Evolutionary conservation across 1,140 invertebrate species (phyloP).

Genomic region (Maniola jurtina): DNA sequence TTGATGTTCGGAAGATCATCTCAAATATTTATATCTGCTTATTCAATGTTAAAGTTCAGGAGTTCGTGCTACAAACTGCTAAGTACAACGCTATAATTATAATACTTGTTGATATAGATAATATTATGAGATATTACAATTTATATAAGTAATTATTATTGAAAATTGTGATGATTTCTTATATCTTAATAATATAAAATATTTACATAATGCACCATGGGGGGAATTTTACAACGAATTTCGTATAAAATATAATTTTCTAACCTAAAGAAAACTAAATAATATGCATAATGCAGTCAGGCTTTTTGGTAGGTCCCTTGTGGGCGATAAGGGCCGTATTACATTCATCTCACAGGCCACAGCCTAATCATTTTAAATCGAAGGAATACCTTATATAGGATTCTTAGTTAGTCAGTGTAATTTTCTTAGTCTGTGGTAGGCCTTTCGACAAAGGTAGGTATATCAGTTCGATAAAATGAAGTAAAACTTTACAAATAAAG

Average conservation of each 20-base stretch:
- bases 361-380: neutral
- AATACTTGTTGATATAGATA: neutral
- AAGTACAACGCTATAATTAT: neutral
- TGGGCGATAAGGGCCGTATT: constrained; percentile 37
- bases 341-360: neutral
- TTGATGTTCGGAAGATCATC: too few species aligned
- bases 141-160: constrained; percentile 14
- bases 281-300: constrained; percentile 59
- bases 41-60: too few species aligned
- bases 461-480: too few species aligned
- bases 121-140: neutral
- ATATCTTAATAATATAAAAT: constrained; percentile 29
- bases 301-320: constrained; percentile 68
- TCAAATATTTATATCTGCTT: too few species aligned
- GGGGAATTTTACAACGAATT: constrained; percentile 42
- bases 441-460: too few species aligned
- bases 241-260: constrained; percentile 43
- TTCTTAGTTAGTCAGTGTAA: too few species aligned
- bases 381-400: too few species aligned
- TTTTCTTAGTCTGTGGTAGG: too few species aligned
- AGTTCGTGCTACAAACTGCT: too few species aligned
- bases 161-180: constrained; percentile 36
- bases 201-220: constrained; percentile 61
- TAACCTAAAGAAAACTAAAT: constrained; percentile 47
- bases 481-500: too few species aligned